phyloP scores from a whole-genome alignment of 2,888 invertebrate genomes.

The Willowsia nigromaculata region DNA sequence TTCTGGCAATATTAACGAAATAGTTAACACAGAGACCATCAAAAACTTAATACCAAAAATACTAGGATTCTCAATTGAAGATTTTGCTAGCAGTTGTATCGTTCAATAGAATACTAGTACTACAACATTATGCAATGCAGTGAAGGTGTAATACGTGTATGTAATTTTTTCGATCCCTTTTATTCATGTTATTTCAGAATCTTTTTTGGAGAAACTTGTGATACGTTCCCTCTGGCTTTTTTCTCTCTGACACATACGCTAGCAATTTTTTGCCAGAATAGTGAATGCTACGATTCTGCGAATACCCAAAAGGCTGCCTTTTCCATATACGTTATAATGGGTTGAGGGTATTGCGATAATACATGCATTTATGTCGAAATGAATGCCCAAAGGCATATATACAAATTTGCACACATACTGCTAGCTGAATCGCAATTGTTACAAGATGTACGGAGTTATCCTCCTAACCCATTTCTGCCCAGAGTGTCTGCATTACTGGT shows the following conservation, averaged over 20 bases:
- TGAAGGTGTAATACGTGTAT: background rate
- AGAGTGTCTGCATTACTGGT: background rate
- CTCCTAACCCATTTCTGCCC: background rate
- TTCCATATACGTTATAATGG: background rate
- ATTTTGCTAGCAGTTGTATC: too few relatives aligned
- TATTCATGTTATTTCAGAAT: background rate
- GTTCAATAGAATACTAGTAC: too few relatives aligned
- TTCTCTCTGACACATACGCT: background rate
- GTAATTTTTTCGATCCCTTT: background rate
- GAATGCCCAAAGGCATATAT: background rate
- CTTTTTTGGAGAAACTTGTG: background rate
- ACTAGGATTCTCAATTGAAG: too few relatives aligned
- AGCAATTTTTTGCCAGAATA: background rate
- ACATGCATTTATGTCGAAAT: background rate
- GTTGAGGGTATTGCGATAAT: background rate
- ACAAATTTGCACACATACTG: background rate
- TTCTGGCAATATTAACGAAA: too few relatives aligned
- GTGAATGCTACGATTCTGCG: background rate
- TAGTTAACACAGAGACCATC: too few relatives aligned
- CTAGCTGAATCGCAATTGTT: background rate
- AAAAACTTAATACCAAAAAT: too few relatives aligned
- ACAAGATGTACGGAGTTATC: background rate
- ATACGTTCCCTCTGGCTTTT: constrained; percentile 45
- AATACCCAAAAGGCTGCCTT: background rate
- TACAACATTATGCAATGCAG: too few relatives aligned